Base-by-base conservation (phyloP, 64 coral and sea anemone species). In the Orbicella faveolata region DNA sequence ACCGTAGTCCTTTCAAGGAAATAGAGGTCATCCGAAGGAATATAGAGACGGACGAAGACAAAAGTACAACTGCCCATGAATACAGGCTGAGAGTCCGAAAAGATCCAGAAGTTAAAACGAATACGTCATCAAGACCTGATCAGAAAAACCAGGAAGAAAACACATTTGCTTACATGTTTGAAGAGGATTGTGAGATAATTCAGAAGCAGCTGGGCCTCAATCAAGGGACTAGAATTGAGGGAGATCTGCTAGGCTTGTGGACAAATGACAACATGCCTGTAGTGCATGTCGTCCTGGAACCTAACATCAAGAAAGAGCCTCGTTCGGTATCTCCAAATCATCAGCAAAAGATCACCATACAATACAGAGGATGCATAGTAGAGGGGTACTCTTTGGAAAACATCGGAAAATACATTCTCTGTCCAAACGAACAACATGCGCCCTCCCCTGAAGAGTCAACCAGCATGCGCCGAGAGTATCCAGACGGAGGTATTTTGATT, bases 231-330 rank as follows among this genome's bases (percentile, higher is more conserved):
- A 19, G 52, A 70, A 68, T 23, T n/a, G 64, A 33, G 11, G 94
- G 94, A 36, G 74, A 79, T 6, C 54, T 96, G 21, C 86, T 93
- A 13, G 94, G 94, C 48, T 73, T 96, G 63, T 96, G 90, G 80
- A 96, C 94, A 23, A 86, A 79, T 30, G 78, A 81, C 36, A 21
- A 61, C 18, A 70, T 87, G 30, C 94, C 94, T 4, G 94, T 96
- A 1, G 23, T 96, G 69, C 90, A 92, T 12, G 11, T 90, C 36
- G 53, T 92, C 15, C 75, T 21, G 3, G 80, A 63, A 33, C 59
- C 35, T 1, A 63, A n/a, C 15, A 55, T 55, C 2, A 72, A 80
- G 51, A 33, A 78, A 39, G 75, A 52, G 16, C 75, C 20, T 5
- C 67, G 23, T 1, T 23, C 67, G 9, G 3, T 70, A 5, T 70